Conservation (phyloP, 1,140 invertebrate genomes). For the Ladona fulva region DNA sequence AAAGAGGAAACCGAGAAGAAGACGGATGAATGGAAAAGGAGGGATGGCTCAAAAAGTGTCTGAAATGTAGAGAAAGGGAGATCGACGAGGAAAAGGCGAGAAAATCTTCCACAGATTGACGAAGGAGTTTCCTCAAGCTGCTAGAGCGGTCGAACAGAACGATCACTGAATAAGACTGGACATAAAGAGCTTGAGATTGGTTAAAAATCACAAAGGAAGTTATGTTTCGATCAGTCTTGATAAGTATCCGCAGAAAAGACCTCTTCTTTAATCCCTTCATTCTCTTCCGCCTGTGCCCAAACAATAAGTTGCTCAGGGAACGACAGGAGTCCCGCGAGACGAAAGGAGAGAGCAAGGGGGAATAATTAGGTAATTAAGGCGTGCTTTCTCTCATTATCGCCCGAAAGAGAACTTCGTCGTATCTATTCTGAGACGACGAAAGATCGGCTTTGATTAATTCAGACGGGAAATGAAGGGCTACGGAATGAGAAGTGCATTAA, state of each 20-base stretch:
- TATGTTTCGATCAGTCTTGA: neutral
- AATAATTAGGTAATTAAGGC: neutral
- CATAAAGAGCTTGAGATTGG: neutral
- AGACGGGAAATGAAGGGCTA: neutral
- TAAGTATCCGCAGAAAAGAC: too few relatives aligned
- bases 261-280: too few relatives aligned
- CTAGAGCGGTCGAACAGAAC: neutral
- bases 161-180: neutral
- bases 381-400: conserved; percentile 4
- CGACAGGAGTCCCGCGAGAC: neutral
- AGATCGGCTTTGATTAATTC: conserved; percentile 1
- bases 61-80: too few relatives aligned
- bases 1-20: neutral
- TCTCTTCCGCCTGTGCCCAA: neutral
- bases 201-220: conserved; percentile 7
- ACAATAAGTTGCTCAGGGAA: neutral
- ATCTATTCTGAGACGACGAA: neutral
- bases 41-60: too few relatives aligned
- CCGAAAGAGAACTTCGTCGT: neutral
- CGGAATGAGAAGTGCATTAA: too few relatives aligned
- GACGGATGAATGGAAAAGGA: neutral
- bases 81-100: too few relatives aligned
- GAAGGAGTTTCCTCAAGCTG: neutral
- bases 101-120: neutral
- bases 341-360: neutral